Percentiles rank a stretch among this genome's conserved stretches.
phyloP scores from a whole-genome alignment of 2,113 vertebrate species.

The Sturnira hondurensis region DNA sequence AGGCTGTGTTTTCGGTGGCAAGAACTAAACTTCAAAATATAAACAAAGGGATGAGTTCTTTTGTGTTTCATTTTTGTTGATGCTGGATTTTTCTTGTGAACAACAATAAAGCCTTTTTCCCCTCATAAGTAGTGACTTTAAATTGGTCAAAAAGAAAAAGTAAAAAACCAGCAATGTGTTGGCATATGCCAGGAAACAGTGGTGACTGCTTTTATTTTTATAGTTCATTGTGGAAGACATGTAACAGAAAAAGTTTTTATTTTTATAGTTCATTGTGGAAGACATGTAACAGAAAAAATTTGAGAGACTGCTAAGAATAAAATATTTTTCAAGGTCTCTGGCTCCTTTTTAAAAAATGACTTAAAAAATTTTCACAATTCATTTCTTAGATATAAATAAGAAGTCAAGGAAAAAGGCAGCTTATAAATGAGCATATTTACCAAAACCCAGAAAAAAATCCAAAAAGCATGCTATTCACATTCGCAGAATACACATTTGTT shows the following conservation, averaged over 20 bases:
- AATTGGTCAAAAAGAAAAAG: slow-evolving; percentile 42
- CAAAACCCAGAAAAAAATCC: not conserved
- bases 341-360: not conserved
- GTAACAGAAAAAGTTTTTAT: slow-evolving; percentile 2
- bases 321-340: slow-evolving; percentile 25
- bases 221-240: not conserved
- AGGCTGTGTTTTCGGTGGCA: not conserved
- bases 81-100: slow-evolving; percentile 27
- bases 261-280: slow-evolving; percentile 31
- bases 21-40: slow-evolving; percentile 7
- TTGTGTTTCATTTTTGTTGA: slow-evolving; percentile 41
- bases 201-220: slow-evolving; percentile 30
- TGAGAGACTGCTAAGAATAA: slow-evolving; percentile 27
- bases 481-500: not conserved
- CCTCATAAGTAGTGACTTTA: slow-evolving; percentile 2
- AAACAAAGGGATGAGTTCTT: slow-evolving; percentile 47
- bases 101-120: slow-evolving; percentile 4
- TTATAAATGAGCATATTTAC: not conserved
- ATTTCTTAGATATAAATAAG: not conserved
- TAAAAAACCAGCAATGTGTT: slow-evolving; percentile 23
- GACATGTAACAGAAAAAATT: not conserved
- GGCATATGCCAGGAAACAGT: slow-evolving; percentile 7
- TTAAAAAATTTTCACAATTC: slow-evolving; percentile 11
- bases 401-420: not conserved
- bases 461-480: not conserved